A percentile compares a stretch with the other conserved stretches of the same genome.
These are phyloP conservation scores for Phaedon cochleariae DNA, from an alignment of 2,888 invertebrate genomes.

Conservation along the genomic window DNA sequence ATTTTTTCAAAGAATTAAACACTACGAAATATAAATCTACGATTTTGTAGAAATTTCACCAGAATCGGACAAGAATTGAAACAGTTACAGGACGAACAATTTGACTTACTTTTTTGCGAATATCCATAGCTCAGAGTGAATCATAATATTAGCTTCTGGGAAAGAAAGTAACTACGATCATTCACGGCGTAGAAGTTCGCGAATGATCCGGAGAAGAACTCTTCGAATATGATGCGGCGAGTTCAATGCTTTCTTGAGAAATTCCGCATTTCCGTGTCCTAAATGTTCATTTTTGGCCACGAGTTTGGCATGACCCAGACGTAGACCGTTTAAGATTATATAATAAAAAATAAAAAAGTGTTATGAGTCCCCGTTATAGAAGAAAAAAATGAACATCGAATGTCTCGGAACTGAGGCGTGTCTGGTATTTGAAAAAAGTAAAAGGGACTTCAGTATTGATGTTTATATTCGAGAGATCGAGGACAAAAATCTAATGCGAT, in stretches of 20 bases:
- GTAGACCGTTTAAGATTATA: slow-evolving; percentile 20
- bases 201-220: slow-evolving; percentile 26
- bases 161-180: slow-evolving; percentile 30
- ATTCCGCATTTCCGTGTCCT: slow-evolving; percentile 34
- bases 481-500: not conserved
- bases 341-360: slow-evolving; percentile 12
- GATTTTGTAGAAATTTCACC: no score
- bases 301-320: slow-evolving; percentile 19
- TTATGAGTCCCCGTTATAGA: slow-evolving; percentile 18
- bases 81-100: no score
- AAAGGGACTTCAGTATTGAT: not conserved
- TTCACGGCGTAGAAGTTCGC: slow-evolving; percentile 15
- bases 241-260: slow-evolving; percentile 31
- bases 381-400: not conserved
- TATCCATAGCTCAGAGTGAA: not conserved
- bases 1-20: no score
- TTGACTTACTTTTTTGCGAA: not conserved
- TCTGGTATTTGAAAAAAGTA: not conserved
- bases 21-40: no score
- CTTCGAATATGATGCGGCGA: slow-evolving; percentile 20
- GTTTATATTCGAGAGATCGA: not conserved
- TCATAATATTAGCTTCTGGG: slow-evolving; percentile 19
- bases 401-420: not conserved
- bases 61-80: no score
- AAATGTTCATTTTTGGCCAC: slow-evolving; percentile 24